phyloP scores from a whole-genome alignment of 2,888 invertebrate genomes.

The Conops quadrifasciatus region DNA sequence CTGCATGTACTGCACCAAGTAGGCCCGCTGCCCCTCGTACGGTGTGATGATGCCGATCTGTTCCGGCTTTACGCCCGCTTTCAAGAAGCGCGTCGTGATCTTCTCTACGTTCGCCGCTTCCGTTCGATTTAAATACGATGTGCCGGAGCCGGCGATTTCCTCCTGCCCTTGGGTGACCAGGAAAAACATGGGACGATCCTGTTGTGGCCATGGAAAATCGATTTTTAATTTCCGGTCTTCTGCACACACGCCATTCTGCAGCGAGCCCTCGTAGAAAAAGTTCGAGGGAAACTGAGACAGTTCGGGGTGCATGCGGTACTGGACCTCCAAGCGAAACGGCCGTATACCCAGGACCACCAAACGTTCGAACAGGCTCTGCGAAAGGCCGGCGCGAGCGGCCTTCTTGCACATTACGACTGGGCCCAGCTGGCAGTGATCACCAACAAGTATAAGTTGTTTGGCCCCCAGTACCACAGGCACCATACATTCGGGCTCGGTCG shows the following conservation, averaged over 20 bases:
- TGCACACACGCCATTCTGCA: constrained; percentile 98
- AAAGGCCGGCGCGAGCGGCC: constrained; percentile 95
- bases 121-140: constrained; percentile 97
- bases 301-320: constrained; percentile 99
- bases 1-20: constrained; percentile 98
- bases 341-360: constrained; percentile 96
- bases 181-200: constrained; percentile 98
- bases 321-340: constrained; percentile 95
- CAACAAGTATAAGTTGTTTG: constrained; percentile 95
- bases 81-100: constrained; percentile 92
- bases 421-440: constrained; percentile 98
- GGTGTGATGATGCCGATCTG: constrained; percentile 99
- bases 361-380: constrained; percentile 96
- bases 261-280: constrained; percentile 98
- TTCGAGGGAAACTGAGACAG: constrained; percentile 97
- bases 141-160: constrained; percentile 98
- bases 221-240: constrained; percentile 92
- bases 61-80: constrained; percentile 94
- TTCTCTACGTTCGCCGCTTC: constrained; percentile 99
- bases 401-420: constrained; percentile 99
- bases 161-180: constrained; percentile 98
- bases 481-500: constrained; percentile 98
- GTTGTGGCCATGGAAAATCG: constrained; percentile 97
- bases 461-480: constrained; percentile 98
- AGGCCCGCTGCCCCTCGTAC: constrained; percentile 98